Base-by-base conservation (phyloP, 2,113 vertebrate species). In the Pogonocichla stellata region DNA sequence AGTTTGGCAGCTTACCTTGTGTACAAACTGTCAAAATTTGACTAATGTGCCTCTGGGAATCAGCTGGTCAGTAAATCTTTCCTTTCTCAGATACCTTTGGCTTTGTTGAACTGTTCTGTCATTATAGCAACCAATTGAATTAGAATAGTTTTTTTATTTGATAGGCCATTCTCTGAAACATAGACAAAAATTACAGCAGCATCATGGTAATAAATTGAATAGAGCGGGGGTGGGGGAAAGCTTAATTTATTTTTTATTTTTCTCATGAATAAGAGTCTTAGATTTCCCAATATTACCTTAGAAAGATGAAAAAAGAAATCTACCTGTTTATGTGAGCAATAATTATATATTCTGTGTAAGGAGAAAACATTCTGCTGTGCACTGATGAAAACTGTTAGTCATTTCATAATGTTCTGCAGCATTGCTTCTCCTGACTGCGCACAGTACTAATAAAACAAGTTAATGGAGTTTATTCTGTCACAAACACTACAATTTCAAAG, bases 381-480 rank as follows among this genome's bases (percentile, higher is more conserved):
- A 92, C 75, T 89, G 96, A 97, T 96, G 96, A 96, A 97, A 85
- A 89, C 96, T 96, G 95, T 97, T 98, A 97, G 96, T 97, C 95
- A 97, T 98, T 98, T 97, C 97, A 97, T 98, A 97, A 94, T 94
- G 95, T 97, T 96, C 79, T 95, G 96, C 97, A 95, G 97, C 97
- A 94, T 62, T 97, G 97, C 97, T 98, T 92, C 96, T 97, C 95
- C 98, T 98, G 97, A 95, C 95, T 98, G 96, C 57, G 6, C 95
- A 96, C 95, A 97, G 95, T 88, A 92, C 94, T 98, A 98, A 98
- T 98, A 98, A 98, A 97, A 98, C 96, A 97, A 98, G 97, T 97
- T 98, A 98, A 98, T 98, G 97, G 97, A 97, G 96, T 98, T 98
- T 98, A 97, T 98, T 98, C 97, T 98, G 97, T 97, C 97, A 97